Evolutionary conservation across 2,888 invertebrate genomes (phyloP).

Genomic region (Heteropelma amictum): DNA sequence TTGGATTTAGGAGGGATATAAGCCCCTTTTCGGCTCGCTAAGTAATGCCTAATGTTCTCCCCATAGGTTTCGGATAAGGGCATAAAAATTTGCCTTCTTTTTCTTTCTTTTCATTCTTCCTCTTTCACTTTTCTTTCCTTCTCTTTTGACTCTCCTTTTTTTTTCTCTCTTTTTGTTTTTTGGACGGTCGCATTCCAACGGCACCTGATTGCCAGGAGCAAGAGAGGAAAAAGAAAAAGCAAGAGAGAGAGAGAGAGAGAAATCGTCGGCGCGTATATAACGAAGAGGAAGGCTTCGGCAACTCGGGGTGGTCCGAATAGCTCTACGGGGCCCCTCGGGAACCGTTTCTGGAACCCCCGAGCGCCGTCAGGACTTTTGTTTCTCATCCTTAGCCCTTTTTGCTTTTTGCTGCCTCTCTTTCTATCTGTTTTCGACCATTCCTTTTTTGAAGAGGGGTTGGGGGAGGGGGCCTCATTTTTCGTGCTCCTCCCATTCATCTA

Average conservation of each 20-base stretch:
- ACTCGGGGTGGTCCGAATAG: slow-evolving; percentile 75
- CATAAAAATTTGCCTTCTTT: slow-evolving; percentile 75
- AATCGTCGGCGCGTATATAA: slow-evolving; percentile 19
- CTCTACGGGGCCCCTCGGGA: slow-evolving; percentile 66
- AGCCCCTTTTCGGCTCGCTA: slow-evolving; percentile 63
- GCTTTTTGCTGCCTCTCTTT: too few species aligned
- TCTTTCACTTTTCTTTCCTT: slow-evolving; percentile 49
- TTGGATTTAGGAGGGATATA: slow-evolving; percentile 10
- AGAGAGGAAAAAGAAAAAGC: slow-evolving; percentile 40
- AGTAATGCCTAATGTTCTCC: slow-evolving; percentile 74
- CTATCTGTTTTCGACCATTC: slow-evolving; percentile 30
- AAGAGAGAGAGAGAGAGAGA: slow-evolving; percentile 3
- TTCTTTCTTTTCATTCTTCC: slow-evolving; percentile 64
- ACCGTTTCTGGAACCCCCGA: slow-evolving; percentile 63
- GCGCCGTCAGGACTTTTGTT: slow-evolving; percentile 60
- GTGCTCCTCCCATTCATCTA: slow-evolving; percentile 43
- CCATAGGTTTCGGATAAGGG: slow-evolving; percentile 64
- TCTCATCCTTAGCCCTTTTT: slow-evolving; percentile 50
- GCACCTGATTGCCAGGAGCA: slow-evolving; percentile 74
- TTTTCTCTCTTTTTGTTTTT: slow-evolving; percentile 40
- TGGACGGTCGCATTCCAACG: slow-evolving; percentile 73
- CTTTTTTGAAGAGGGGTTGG: slow-evolving; percentile 1
- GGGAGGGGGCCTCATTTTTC: too few species aligned
- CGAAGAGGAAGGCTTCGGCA: slow-evolving; percentile 49
- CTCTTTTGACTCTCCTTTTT: slow-evolving; percentile 30